phyloP scores from a whole-genome alignment of 2,113 vertebrate genomes.

The Baryphthengus martii region DNA sequence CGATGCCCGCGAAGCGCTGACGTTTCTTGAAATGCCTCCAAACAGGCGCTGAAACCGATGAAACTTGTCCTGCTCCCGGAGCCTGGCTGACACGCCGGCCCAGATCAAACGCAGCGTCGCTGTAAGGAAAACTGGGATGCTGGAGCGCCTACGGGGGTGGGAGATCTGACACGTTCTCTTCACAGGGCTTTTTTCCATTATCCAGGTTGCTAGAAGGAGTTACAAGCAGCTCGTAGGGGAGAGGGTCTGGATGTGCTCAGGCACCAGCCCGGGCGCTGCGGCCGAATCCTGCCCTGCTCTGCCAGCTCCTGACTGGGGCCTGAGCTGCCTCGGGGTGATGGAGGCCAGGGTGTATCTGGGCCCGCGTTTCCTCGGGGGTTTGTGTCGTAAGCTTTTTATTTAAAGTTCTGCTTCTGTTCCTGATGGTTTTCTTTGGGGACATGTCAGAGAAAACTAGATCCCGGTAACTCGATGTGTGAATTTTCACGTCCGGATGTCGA shows the following conservation, averaged over 20 bases:
- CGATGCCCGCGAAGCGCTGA: neutral
- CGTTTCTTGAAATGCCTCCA: neutral
- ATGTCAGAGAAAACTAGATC: neutral
- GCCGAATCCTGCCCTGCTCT: neutral
- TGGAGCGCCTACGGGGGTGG: neutral
- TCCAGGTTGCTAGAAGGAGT: neutral
- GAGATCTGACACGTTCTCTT: neutral
- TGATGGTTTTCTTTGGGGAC: neutral
- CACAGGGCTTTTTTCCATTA: neutral
- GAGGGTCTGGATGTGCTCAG: fast-evolving
- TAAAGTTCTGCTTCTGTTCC: neutral
- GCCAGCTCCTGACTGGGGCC: neutral
- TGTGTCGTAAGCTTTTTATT: neutral
- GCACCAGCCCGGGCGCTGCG: neutral
- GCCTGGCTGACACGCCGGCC: neutral
- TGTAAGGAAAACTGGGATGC: neutral
- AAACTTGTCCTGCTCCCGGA: neutral
- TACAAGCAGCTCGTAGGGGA: neutral
- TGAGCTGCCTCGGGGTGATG: fast-evolving
- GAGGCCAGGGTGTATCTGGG: neutral
- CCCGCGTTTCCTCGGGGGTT: neutral
- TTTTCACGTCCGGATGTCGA: neutral
- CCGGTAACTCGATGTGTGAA: neutral
- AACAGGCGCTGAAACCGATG: neutral
- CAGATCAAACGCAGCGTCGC: neutral